Evolutionary conservation across 1,140 invertebrate species (phyloP), one percentile per base, ranked within the genome.

Genomic region (Drosophila repletoides): DNA sequence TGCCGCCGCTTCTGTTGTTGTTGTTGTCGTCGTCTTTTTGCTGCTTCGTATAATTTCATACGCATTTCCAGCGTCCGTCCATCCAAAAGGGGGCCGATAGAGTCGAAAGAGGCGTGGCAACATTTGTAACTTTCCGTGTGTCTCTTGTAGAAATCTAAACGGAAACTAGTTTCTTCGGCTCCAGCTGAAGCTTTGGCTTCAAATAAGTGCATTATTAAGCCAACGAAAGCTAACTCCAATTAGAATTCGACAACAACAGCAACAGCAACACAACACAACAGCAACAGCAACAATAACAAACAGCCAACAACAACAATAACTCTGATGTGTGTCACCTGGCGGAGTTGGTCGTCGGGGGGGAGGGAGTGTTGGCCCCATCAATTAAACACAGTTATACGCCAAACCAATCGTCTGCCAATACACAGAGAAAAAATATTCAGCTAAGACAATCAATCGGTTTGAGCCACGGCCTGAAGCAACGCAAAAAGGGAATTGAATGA

Each of bases 1-100:
- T 51, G 28, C 6, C 6, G 26, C 12, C 24, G 40, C 24, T 55
- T 38, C 19, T 59, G 58, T 26, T 69, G 72, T 46, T 58, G 36
- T 15, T 38, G 56, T 28, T 69, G 64, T 64, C 75, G 64, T 64
- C 61, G 63, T 53, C 14, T 61, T 71, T 40, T 65, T 66, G 61
- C 55, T 64, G 80, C 75, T 72, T 76, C 76, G 61, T 76, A 76
- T 81, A 79, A 86, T 86, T 86, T 86, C 75, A 79, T 86, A 83
- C 79, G 80, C 79, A 83, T 83, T 83, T 83, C 61, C 79, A 81
- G 43, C 34, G 76, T 56, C 76, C 71, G 65, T 46, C 40, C 6
- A 17, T 10, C 10, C n/a, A n/a, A 14, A 21, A 14, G 15, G 17
- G 22, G 31, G 34, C n/a, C 45, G 22, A 53, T 51, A 56, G 12